Conservation (phyloP, 2,797 vertebrate genomes). For the Anguilla megastoma region DNA sequence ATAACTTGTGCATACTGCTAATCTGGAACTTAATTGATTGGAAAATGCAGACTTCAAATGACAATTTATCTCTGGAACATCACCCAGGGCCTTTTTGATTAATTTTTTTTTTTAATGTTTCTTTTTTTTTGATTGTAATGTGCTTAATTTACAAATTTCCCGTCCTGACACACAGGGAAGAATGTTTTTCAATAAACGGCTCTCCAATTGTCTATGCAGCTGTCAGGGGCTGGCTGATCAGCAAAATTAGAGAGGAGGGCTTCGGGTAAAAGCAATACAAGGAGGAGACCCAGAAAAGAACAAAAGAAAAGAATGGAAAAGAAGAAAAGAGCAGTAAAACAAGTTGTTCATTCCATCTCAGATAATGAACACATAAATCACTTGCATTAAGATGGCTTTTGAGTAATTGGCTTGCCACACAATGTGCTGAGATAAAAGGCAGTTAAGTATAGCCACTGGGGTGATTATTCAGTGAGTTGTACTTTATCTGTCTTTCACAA, state of each 20-base stretch:
- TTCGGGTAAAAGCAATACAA: neutral
- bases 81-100: neutral
- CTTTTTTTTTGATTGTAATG: neutral
- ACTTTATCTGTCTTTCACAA: constrained; percentile 7
- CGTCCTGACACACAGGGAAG: neutral
- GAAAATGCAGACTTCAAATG: constrained; percentile 9
- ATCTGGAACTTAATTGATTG: neutral
- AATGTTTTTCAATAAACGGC: neutral
- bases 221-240: neutral
- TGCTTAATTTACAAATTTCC: neutral
- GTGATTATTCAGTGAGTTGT: neutral
- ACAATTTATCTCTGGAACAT: neutral
- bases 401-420: constrained; percentile 21
- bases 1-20: too few relatives aligned
- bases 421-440: constrained; percentile 5
- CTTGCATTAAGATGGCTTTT: constrained; percentile 8
- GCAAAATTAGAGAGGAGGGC: neutral
- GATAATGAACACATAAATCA: constrained; percentile 23
- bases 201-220: neutral
- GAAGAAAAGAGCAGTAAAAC: constrained; percentile 7
- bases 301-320: neutral
- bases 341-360: constrained; percentile 9
- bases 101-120: neutral
- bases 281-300: neutral
- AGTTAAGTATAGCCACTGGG: constrained; percentile 17